Conservation (phyloP, 2,888 invertebrate species). For the Hyalella azteca region DNA sequence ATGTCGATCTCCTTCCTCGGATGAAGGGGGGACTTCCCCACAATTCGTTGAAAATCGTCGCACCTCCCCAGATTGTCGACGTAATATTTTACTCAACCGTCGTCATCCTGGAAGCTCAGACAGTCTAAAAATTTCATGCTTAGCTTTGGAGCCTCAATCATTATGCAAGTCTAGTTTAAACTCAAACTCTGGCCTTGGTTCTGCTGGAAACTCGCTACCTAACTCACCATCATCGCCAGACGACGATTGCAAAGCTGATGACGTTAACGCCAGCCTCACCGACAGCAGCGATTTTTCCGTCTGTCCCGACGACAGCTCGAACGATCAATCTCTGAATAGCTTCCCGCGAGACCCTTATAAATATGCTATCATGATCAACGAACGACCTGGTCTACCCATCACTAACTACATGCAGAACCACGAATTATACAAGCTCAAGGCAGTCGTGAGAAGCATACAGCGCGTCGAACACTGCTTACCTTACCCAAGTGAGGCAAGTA, state of each 20-base stretch:
- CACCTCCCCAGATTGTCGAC: no score
- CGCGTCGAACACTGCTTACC: slow-evolving; percentile 46
- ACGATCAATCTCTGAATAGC: neutral
- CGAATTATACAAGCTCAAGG: slow-evolving; percentile 45
- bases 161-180: neutral
- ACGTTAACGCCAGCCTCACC: neutral
- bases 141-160: neutral
- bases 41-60: no score
- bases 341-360: slow-evolving; percentile 22
- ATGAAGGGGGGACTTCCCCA: no score
- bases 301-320: neutral
- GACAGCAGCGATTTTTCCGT: neutral
- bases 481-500: slow-evolving; percentile 34
- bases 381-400: slow-evolving; percentile 11
- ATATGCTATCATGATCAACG: neutral
- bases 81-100: no score
- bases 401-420: slow-evolving; percentile 42
- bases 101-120: no score
- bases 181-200: neutral
- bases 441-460: slow-evolving; percentile 52
- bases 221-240: slow-evolving; percentile 1
- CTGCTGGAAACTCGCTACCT: neutral
- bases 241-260: neutral
- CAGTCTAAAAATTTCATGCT: neutral
- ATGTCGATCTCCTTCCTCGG: no score